Evolutionary conservation across 2,113 vertebrate genomes (phyloP), one percentile per base, ranked within the genome.

Genomic region (Apistogramma diplotaenia): DNA sequence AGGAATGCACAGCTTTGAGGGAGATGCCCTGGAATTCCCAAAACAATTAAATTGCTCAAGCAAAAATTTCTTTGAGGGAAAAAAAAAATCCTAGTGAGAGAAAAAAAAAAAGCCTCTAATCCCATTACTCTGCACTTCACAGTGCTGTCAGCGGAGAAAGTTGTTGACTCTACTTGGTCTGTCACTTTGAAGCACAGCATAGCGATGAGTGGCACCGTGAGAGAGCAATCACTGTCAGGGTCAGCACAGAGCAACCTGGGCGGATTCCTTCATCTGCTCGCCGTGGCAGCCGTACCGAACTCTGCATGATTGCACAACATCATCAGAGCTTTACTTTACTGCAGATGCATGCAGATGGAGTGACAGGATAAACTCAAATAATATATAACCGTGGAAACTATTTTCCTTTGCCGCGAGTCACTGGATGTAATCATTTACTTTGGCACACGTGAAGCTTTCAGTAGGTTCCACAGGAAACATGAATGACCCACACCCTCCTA

Each of bases 21-120:
- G 80, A 57, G 74, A 86, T 89, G 89, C 73, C 74, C 86, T 75
- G 91, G 91, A 93, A 93, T 93, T 89, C 65, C 57, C 81, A 16
- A 74, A 85, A 94, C 93, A 94, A 94, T 93, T 90, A 84, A 90
- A 92, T 88, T 92, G 91, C 78, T 92, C 87, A 88, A 83, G 90
- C 92, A 91, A 87, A 87, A 58, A n/a, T 83, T 85, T 89, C 87
- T 93, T 86, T 89, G 76, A 90, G 81, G 74, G 51, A 61, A 56
- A 60, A 59, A 79, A 78, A 74, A 80, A 78, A n/a, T 70, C 23
- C 8, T 27, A 49, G 62, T 0, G 1, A 21, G 21, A 5, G 16
- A 54, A 62, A 13, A 49, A 37, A 25, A 43, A 56, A 74, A 60
- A 31, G 43, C 7, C 19, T 85, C 73, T 85, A 88, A 93, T 90